A percentile compares a stretch with the other conserved stretches of the same genome.
Conservation (phyloP, 2,888 invertebrate species). For the Drosophila melanosoma region DNA sequence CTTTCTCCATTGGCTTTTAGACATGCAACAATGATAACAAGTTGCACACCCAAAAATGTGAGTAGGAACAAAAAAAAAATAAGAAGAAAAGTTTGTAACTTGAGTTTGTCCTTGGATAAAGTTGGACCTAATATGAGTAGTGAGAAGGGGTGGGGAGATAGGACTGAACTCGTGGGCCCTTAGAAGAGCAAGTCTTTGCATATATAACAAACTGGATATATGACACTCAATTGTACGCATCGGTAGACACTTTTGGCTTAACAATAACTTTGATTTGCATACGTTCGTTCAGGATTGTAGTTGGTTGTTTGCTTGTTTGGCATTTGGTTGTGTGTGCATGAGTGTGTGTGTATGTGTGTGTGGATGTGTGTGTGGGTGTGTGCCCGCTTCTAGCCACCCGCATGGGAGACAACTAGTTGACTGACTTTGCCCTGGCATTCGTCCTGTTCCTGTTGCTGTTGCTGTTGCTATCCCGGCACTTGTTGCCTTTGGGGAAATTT, state of each 20-base stretch:
- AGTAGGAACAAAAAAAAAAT: constrained; percentile 6
- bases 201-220: constrained; percentile 73
- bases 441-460: constrained; percentile 17
- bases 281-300: constrained; percentile 33
- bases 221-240: constrained; percentile 80
- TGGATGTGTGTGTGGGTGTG: constrained; percentile 2
- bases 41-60: constrained; percentile 51
- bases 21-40: constrained; percentile 80
- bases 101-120: constrained; percentile 48
- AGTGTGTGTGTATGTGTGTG: constrained; percentile 1
- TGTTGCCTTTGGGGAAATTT: constrained; percentile 76
- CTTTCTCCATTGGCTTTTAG: constrained; percentile 74
- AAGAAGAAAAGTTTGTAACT: constrained; percentile 47
- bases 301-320: constrained; percentile 38
- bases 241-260: constrained; percentile 75
- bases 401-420: constrained; percentile 59
- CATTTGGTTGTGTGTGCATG: background rate
- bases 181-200: constrained; percentile 44
- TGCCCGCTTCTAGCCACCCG: constrained; percentile 41
- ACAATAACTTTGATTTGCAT: constrained; percentile 80
- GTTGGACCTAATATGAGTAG: constrained; percentile 53
- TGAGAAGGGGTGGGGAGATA: background rate
- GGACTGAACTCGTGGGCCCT: background rate
- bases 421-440: constrained; percentile 37
- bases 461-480: constrained; percentile 56